phyloP scores from a whole-genome alignment of 2,888 invertebrate species.

The Carpatolechia fugitivella region DNA sequence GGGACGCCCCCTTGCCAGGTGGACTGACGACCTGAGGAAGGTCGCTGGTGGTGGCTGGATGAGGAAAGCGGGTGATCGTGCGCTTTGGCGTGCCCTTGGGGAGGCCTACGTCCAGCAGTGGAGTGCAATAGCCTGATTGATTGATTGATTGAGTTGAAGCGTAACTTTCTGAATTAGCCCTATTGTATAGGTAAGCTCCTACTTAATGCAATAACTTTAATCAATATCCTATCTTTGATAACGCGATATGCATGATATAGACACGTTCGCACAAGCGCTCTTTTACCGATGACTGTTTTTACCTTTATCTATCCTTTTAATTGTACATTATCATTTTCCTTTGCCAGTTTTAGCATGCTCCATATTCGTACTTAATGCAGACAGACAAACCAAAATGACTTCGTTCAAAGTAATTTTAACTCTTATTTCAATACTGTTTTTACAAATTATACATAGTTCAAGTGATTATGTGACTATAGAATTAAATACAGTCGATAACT shows the following conservation, averaged over 20 bases:
- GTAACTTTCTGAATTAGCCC: no score
- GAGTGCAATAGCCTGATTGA: no score
- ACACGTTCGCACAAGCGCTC: background rate
- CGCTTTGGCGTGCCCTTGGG: no score
- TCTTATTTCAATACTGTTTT: background rate
- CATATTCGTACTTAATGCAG: background rate
- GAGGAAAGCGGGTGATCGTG: no score
- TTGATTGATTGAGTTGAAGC: no score
- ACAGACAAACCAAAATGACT: background rate
- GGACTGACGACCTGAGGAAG: no score
- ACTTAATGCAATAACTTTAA: background rate
- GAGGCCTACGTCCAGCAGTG: no score
- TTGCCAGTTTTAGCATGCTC: background rate
- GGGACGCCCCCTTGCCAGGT: no score
- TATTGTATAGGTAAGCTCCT: no score
- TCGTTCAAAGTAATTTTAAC: background rate
- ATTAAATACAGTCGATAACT: background rate
- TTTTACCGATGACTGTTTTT: background rate
- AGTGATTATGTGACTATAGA: background rate
- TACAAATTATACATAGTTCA: background rate
- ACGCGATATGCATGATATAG: background rate
- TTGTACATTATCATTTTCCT: background rate
- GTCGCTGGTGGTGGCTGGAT: no score
- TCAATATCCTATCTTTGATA: constrained; percentile 7
- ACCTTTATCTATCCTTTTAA: background rate